phyloP scores from a whole-genome alignment of 2,888 invertebrate genomes.

The Mythimna lalbum region DNA sequence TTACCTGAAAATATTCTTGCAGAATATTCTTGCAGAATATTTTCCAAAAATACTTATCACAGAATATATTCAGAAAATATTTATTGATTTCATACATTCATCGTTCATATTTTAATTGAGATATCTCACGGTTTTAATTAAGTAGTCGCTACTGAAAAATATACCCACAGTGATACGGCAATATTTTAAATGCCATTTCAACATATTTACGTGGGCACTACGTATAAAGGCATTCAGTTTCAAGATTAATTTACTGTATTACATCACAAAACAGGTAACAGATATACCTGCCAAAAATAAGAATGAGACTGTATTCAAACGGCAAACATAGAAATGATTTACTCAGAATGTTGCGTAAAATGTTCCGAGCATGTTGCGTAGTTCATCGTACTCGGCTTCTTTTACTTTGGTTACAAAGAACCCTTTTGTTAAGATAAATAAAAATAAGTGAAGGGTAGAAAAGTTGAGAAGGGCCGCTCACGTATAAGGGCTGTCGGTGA shows the following conservation, averaged over 20 bases:
- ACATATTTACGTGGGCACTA: not conserved
- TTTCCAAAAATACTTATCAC: not conserved
- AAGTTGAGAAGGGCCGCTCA: not conserved
- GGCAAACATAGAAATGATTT: not conserved
- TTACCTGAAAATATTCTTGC: no score
- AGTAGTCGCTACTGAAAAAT: no score
- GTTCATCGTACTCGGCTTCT: not conserved
- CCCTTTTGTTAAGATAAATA: slow-evolving; percentile 3
- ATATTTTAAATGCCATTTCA: no score
- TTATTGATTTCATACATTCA: no score
- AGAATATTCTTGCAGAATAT: not conserved
- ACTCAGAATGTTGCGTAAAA: slow-evolving; percentile 2
- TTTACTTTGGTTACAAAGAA: slow-evolving; percentile 23
- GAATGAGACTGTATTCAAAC: slow-evolving; percentile 2
- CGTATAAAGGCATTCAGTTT: not conserved
- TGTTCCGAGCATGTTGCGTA: not conserved
- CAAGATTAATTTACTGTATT: not conserved
- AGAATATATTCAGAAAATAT: no score
- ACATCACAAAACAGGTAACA: not conserved
- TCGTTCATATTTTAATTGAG: no score
- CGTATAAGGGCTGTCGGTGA: not conserved
- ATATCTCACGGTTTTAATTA: no score
- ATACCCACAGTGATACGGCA: no score
- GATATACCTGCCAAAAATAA: not conserved
- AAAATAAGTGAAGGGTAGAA: not conserved